Evolutionary conservation across 2,797 vertebrate species (phyloP).

Genomic region (Argyrosomus regius): DNA sequence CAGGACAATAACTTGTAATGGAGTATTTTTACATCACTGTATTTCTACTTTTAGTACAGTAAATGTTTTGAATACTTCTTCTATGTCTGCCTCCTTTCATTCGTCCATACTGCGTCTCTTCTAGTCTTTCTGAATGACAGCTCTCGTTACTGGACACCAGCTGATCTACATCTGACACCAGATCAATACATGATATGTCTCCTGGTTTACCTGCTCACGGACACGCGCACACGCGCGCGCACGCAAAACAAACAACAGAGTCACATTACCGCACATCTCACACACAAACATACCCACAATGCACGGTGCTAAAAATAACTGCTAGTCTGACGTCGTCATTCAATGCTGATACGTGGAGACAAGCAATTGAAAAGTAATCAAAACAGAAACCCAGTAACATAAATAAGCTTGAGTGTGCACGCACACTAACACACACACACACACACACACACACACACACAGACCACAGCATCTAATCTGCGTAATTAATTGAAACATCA

Average conservation of each 20-base stretch:
- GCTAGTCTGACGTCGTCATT: constrained; percentile 4
- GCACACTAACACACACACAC: background rate
- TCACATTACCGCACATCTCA: constrained; percentile 40
- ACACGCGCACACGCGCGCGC: constrained; percentile 14
- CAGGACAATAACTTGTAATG: background rate
- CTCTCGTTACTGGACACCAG: constrained; percentile 56
- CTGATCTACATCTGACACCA: constrained; percentile 63
- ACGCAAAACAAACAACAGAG: constrained; percentile 29
- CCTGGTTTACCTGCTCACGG: constrained; percentile 13
- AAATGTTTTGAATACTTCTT: background rate
- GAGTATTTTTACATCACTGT: background rate
- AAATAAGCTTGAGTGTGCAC: constrained; percentile 22
- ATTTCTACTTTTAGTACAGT: background rate
- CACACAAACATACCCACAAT: constrained; percentile 17
- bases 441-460: constrained; percentile 4
- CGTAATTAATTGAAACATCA: constrained; percentile 51
- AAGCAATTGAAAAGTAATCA: constrained; percentile 40
- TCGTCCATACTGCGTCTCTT: constrained; percentile 1
- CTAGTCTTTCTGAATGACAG: constrained; percentile 46
- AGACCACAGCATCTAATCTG: constrained; percentile 16
- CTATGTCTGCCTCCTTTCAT: background rate
- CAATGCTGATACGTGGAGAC: constrained; percentile 24
- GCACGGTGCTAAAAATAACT: constrained; percentile 3
- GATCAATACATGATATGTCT: constrained; percentile 56
- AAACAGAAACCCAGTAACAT: constrained; percentile 33